Conservation (phyloP, 1,140 invertebrate species). For the Pogonomyrmex barbatus region DNA sequence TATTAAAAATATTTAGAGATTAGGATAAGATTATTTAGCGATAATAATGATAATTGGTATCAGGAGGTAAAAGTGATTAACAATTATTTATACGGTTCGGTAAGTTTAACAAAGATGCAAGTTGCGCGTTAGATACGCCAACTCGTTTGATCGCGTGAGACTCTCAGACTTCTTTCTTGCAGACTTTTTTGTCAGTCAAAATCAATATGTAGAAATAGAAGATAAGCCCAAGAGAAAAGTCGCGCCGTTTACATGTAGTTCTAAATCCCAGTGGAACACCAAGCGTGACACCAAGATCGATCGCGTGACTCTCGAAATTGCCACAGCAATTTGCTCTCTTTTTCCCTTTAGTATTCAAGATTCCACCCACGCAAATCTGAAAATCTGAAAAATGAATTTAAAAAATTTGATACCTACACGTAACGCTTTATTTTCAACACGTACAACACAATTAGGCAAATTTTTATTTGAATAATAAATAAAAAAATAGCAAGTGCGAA, state of each 20-base stretch:
- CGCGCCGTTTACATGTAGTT: neutral
- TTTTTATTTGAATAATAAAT: too few species aligned
- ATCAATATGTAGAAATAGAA: neutral
- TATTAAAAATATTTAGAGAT: neutral
- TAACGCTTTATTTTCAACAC: too few species aligned
- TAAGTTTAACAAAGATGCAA: neutral
- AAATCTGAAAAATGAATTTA: too few species aligned
- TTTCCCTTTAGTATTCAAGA: neutral
- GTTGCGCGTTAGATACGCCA: constrained; percentile 10
- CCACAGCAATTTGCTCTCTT: neutral
- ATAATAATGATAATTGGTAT: neutral
- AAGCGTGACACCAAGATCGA: neutral
- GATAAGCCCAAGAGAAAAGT: neutral
- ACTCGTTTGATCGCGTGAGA: constrained; percentile 22
- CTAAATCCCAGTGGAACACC: neutral
- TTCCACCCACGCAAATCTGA: too few species aligned
- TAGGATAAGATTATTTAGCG: neutral
- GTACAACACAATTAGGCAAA: too few species aligned
- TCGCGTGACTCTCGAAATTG: constrained; percentile 14
- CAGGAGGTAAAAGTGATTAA: neutral
- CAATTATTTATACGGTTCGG: neutral
- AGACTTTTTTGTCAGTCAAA: constrained; percentile 1
- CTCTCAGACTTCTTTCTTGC: neutral
- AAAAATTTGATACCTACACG: too few species aligned
- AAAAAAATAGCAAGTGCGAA: too few species aligned